Evolutionary conservation across 2,888 invertebrate genomes (phyloP), one percentile per base, ranked within the genome.

Genomic region (Tenodera sinensis): DNA sequence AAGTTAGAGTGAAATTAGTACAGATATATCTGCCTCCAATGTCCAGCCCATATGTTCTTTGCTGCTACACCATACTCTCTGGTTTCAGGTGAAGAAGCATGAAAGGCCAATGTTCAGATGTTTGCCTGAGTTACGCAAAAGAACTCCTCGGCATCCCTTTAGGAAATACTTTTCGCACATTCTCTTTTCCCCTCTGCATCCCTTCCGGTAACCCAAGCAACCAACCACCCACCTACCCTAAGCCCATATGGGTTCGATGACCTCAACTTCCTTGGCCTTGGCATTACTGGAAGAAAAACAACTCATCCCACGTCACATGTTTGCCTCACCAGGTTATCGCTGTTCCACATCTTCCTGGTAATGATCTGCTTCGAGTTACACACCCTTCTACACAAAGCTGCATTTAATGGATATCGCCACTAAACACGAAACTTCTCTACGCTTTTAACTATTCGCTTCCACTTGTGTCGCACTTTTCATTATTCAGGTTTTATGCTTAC

Each of bases 211-310:
- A 15, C 54, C 54, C 54, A 25, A 71, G 6, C 15, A 25, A 20
- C 25, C 54, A 25, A 71, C 25, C 15, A 25, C 54, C 25, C 54
- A 71, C 54, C 54, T 71, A 71, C 54, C 54, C 54, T 71, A 20
- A 83, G 83, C 27, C n/a, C 25, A 83, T 27, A n/a, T 84, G 42
- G 47, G 84, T 34, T 87, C 87, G 42, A 87, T 27, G 42, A 87
- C 87, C 87, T 87, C 83, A 28, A 30, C 9, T 83, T 87, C 87
- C 87, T 81, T 89, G 89, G 88, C 89, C 89, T 89, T 89, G 89
- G 89, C 85, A 28, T 82, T 89, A 85, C 88, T 82, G 84, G 88
- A 28, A 42, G 54, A 89, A 89, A 88, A 89, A 85, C 89, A 88
- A 87, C 87, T 81, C 86, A 54, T 42, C 82, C 87, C 87, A 85